Evolutionary conservation across 2,797 vertebrate genomes (phyloP).

Genomic region (Loriculus beryllinus): DNA sequence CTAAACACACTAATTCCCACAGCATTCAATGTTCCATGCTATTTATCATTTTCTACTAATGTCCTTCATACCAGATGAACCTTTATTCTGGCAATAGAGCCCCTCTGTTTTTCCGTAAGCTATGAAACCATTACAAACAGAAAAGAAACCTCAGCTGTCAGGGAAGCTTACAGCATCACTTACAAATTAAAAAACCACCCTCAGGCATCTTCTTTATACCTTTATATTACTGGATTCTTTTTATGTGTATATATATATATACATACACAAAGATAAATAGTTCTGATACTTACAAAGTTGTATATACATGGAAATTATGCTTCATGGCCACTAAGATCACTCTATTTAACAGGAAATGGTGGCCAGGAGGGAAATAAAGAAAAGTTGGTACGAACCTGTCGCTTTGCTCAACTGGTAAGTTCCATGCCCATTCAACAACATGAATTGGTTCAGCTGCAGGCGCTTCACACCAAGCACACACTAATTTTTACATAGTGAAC

Average conservation of each 20-base stretch:
- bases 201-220: neutral
- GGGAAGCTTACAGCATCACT: neutral
- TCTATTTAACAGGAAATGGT: neutral
- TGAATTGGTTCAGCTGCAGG: neutral
- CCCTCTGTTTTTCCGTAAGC: neutral
- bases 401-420: neutral
- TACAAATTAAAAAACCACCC: neutral
- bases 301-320: neutral
- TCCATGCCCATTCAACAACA: neutral
- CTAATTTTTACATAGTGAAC: neutral
- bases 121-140: neutral
- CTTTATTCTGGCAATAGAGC: neutral
- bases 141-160: neutral
- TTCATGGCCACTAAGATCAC: neutral
- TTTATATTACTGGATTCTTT: neutral
- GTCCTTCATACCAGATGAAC: neutral
- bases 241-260: neutral
- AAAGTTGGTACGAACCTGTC: neutral
- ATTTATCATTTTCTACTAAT: neutral
- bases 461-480: neutral
- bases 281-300: neutral
- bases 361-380: neutral
- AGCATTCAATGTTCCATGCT: neutral
- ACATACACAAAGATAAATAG: neutral
- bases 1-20: accelerated